Evolutionary conservation across 2,888 invertebrate species (phyloP), one percentile per base, ranked within the genome.

Genomic region (Chrysotoxum bicinctum): DNA sequence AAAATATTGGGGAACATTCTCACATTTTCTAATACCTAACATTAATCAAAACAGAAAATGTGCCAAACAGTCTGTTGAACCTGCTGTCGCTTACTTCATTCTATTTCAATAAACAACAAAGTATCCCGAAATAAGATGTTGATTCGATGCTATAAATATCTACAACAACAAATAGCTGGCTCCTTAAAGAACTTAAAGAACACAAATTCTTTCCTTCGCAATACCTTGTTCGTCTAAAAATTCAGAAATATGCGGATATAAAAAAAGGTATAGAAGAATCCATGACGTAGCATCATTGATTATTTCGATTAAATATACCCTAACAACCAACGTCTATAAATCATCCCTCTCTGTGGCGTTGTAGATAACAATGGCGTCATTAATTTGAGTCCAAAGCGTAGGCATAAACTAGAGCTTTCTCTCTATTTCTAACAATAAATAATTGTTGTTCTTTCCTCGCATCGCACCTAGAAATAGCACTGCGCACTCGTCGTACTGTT

Each of bases 291-390:
- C 14, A 23, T 66, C n/a, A 23, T 66, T 66, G 64, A 66, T 66
- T 66, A 35, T 48, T 48, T 66, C 35, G 21, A 50, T 37, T 62
- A 35, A 48, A 30, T 50, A 5, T 26, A 50, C 21, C 50, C 50
- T 14, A 50, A 30, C 48, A 37, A 50, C 21, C 9, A 10, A 16
- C 16, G 48, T 48, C 21, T 21, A 50, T 66, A 23, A 50, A 48
- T 66, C 50, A 70, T 32, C 40, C 50, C 40, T 21, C n/a, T 60
- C 19, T 16, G 35, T 56, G 35, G 8, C 6, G 21, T 56, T 70
- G 56, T 8, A 87, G 89, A 88, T 88, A 89, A 88, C 88, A 84
- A 89, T 89, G 90, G 90, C 90, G 90, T 90, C 90, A 90, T 89
- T 83, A 87, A 68, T 78, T 87, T 80, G 83, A 88, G 87, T 84